Base-by-base conservation (phyloP, 2,888 invertebrate species). In the Cetonia aurata region DNA sequence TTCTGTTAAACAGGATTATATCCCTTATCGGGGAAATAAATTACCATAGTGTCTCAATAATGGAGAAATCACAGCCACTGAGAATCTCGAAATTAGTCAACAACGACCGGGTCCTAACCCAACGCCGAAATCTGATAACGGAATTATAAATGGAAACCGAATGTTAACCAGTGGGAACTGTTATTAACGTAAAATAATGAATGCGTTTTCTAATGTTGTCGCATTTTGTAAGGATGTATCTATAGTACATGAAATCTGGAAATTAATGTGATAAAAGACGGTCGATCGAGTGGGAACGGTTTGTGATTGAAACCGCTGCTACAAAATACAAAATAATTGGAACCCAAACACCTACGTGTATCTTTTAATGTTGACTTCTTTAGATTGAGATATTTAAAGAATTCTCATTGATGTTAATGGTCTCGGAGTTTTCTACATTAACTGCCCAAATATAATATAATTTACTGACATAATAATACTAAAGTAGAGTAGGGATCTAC, bases 41-140 rank as follows among this genome's bases (percentile, higher is more conserved):
- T 78, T 77, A 78, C 74, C 76, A 74, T 76, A 77, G 77, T 77
- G 78, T 78, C 78, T 78, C 77, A 77, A 78, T 79, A 74, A 74
- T 69, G 19, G 50, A 67, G 68, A 62, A 65, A 65, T 70, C 62
- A 48, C 46, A 57, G 62, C 62, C 50, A 65, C 62, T 56, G 60
- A 62, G 60, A 50, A 50, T 53, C 46, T 53, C 10, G 52, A 69
- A 67, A 69, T 69, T 69, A 60, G 68, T 69, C 59, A 69, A 69
- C 50, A 60, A 3, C 48, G 31, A n/a, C 25, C 17, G 42, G 10
- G 15, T 50, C 17, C 41, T 33, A 37, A 65, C 52, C 41, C 33
- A 37, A 17, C 15, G 17, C 33, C 50, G 62, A 65, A 46, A 65
- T 65, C 52, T 41, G 50, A 65, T 65, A 46, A 33, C 48, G 33